Base-by-base conservation (phyloP, 37 sponge, comb jelly and placozoan species). In the Halisarca cf. caerulea region DNA sequence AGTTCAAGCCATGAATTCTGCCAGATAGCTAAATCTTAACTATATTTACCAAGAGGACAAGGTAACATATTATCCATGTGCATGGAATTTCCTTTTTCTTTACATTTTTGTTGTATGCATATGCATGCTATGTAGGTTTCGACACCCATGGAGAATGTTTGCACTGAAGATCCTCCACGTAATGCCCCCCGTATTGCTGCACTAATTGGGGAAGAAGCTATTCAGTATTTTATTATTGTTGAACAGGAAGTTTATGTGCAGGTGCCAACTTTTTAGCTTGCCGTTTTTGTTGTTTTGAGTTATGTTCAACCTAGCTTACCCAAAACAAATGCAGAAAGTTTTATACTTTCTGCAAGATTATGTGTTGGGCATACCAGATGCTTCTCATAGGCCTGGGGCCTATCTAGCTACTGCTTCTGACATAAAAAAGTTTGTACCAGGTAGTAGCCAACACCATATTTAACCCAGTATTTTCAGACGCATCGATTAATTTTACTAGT, bases 271-370 rank as follows among this genome's bases (percentile, higher is more conserved):
- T 73, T 87, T 41, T 2, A 43, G 23, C 34, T 47, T 51, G 87
- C 87, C 18, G 45, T 87, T 24, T 81, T 87, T 36, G 0, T 81
- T 27, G 27, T 32, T 21, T 81, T 87, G 68, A 18, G 42, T 38
- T 75, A 66, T 87, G 0, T 87, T 73, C 35, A 71, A 87, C 55
- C 60, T 87, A 51, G 73, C 80, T 23, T 86, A 86, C 58, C 59
- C 81, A 11, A 39, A 59, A 11, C 38, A 80, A 43, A 55, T 53
- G 3, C 34, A 60, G 36, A 64, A 79, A 8, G 54, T 86, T 47
- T 24, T 66, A 20, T 80, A 38, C 71, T 86, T 86, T 53, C 33
- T 86, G 2, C 86, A 86, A 80, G 86, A 86, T 17, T 86, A 80
- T 32, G 39, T 86, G 64, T 54, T 86, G 21, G 71, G 58, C 7